Evolutionary conservation across 2,888 invertebrate species (phyloP).

Genomic region (Ferrisia virgata): DNA sequence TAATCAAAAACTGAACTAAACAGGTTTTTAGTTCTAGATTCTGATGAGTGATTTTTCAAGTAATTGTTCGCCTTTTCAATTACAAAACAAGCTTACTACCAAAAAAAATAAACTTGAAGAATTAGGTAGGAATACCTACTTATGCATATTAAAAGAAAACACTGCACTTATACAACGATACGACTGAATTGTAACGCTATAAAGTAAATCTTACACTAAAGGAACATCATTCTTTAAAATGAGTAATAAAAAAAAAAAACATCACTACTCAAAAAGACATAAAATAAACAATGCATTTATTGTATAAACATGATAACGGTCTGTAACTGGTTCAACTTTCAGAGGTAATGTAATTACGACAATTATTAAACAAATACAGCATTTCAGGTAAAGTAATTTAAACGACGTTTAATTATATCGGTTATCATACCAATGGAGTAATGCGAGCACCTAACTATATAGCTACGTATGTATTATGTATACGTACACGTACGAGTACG

Average conservation of each 20-base stretch:
- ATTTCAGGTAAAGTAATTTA: neutral
- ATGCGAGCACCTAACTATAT: neutral
- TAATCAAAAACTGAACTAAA: too few relatives aligned
- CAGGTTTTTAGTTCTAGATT: too few relatives aligned
- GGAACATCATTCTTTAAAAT: neutral
- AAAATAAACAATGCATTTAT: neutral
- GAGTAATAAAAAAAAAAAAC: neutral
- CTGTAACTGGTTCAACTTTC: neutral
- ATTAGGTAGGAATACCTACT: neutral
- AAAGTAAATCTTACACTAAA: neutral
- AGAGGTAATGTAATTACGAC: neutral
- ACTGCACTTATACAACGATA: neutral
- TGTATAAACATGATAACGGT: conserved; percentile 12
- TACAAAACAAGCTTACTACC: too few relatives aligned
- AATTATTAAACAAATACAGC: conserved; percentile 5
- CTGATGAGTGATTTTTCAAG: too few relatives aligned
- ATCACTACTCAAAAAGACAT: neutral
- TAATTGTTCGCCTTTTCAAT: too few relatives aligned
- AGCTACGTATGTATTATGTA: neutral
- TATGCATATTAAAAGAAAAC: too few relatives aligned
- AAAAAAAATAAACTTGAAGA: neutral
- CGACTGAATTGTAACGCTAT: neutral
- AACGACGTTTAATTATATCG: conserved; percentile 12
- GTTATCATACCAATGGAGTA: neutral
- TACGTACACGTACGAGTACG: too few relatives aligned